Evolutionary conservation across 2,113 vertebrate species (phyloP), one percentile per base, ranked within the genome.

Genomic region (Crocuta crocuta): DNA sequence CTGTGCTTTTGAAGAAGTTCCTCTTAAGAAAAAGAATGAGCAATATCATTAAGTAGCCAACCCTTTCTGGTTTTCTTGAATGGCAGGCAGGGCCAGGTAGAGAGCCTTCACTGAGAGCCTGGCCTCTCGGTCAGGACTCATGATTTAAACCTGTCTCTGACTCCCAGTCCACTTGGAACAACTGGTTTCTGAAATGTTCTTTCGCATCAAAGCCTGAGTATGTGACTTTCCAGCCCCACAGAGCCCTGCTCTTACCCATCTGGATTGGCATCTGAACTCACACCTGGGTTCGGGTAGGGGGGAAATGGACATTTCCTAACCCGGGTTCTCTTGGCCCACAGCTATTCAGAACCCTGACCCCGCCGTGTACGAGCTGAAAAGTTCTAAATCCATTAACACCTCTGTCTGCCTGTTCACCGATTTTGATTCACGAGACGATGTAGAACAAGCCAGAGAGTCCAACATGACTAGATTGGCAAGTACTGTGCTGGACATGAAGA

Each of bases 401-500:
- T 92, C 90, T 1, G 21, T 97, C 78, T 98, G 98, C 88, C 94
- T 98, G 0, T 91, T 92, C 82, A 98, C 98, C 0, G 98, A 98
- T 39, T 98, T 94, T 79, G 24, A 19, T 19, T 96, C 95, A 79
- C 0, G 81, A 1, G 0, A 0, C 15, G 4, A 8, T 6, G 2
- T n/a, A 23, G 1, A 55, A 16, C 0, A 63, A 28, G 0, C 0
- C 1, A 3, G 0, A 0, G 0, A 0, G 0, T 0, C 4, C 3
- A 4, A 0, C 0, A 2, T 26, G 4, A 26, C 66, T 28, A 0
- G 4, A 9, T 33, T 53, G 2, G 3, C 15, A 0, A 6, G 2
- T 16, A 96, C 84, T 0, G 81, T 39, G 28, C 71, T 98, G 55
- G 21, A 97, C 81, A 97, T 98, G 98, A 76, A 0, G 65, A 21